These are phyloP conservation scores for Machimus atricapillus DNA, from an alignment of 2,888 invertebrate genomes.

Conservation along the genomic window DNA sequence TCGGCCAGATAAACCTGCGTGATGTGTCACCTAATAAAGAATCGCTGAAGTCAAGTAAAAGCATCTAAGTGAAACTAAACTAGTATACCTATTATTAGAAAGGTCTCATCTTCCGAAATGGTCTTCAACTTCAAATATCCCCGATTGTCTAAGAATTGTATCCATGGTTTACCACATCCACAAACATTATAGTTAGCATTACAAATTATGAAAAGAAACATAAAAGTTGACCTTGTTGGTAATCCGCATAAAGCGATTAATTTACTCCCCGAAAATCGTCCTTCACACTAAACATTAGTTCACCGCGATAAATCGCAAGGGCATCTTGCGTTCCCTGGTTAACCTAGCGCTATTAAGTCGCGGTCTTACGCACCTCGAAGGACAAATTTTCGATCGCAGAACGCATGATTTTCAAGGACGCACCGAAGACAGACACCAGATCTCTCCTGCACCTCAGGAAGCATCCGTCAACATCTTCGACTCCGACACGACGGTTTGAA, in stretches of 20 bases:
- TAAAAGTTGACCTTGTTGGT: background rate
- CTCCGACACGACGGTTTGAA: background rate
- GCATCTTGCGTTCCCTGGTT: conserved; percentile 34
- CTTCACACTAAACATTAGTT: background rate
- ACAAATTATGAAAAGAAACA: background rate
- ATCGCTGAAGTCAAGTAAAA: no score
- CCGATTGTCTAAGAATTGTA: background rate
- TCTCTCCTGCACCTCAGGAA: background rate
- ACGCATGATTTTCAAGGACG: background rate
- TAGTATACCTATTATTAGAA: no score
- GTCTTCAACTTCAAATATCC: background rate
- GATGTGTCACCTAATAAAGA: no score
- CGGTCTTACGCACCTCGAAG: conserved; percentile 17
- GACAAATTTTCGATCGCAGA: background rate
- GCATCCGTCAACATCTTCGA: background rate
- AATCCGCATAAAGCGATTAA: background rate
- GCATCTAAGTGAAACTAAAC: no score
- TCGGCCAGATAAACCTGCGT: no score
- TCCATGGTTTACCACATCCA: background rate
- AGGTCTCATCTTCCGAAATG: no score
- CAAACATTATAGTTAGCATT: background rate
- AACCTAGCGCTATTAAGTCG: conserved; percentile 16
- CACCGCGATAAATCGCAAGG: background rate
- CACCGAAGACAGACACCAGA: background rate
- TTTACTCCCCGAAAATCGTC: background rate